Conservation (phyloP, 1,140 invertebrate genomes). For the Brachystomella parvula region DNA sequence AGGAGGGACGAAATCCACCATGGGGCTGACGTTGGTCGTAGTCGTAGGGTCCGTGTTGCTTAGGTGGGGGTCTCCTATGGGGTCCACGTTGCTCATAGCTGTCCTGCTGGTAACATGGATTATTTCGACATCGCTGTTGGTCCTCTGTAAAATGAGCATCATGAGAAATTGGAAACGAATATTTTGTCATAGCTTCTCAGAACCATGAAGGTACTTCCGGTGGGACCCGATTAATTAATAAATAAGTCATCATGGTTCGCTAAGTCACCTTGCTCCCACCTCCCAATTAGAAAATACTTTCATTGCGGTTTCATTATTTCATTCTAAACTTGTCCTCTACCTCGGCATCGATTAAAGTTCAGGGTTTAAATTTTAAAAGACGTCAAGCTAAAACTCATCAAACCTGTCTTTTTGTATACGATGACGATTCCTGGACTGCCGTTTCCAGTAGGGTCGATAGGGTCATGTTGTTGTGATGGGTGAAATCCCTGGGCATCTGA, state of each 20-base stretch:
- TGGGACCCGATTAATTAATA: no score
- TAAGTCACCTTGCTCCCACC: no score
- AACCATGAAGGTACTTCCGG: no score
- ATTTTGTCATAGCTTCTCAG: no score
- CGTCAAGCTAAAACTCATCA: no score
- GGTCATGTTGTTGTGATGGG: conserved; percentile 26
- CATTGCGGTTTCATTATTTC: no score
- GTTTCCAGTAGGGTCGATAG: conserved; percentile 35
- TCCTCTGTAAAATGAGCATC: neutral
- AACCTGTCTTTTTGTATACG: conserved; percentile 37
- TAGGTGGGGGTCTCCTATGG: conserved; percentile 7
- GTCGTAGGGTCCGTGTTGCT: conserved; percentile 18
- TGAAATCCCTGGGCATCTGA: conserved; percentile 24
- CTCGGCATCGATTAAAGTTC: no score
- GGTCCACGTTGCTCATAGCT: conserved; percentile 1
- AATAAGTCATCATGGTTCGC: no score
- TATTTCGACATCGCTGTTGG: neutral
- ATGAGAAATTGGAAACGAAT: no score
- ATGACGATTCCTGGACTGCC: conserved; percentile 37
- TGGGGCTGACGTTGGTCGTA: conserved; percentile 13
- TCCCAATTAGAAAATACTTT: no score
- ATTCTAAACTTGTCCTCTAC: no score
- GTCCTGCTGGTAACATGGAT: conserved; percentile 7
- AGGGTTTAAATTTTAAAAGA: no score
- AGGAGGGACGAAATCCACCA: conserved; percentile 21